Base-by-base conservation (phyloP, 2,888 invertebrate genomes). In the Caenorhabditis sp. region DNA sequence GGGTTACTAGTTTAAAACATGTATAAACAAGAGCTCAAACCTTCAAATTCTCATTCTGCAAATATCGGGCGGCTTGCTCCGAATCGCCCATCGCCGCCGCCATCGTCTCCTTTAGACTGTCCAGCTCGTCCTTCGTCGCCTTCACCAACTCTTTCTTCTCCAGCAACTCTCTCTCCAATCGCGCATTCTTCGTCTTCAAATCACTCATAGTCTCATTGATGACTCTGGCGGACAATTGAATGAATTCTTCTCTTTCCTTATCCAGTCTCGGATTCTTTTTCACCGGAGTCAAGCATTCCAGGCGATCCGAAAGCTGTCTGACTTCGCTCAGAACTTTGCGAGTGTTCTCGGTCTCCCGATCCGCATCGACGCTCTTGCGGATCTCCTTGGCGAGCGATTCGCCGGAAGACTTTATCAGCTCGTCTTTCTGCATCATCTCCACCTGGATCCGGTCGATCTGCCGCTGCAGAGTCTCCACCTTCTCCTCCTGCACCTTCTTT, bases 51-150 rank as follows among this genome's bases (percentile, higher is more conserved):
- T 83, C 81, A 15, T 78, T 72, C 11, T 70, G 56, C 27, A 81
- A 48, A 48, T 70, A 78, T 15, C 56, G 71, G 37, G 56, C 65
- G 6, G 79, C 63, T 30, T 61, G 43, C 11, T 80, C 77, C 27
- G 70, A 53, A 35, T 66, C 63, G 9, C 80, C 80, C 52, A 72
- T 70, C 15, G 58, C 26, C 8, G 27, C 68, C 4, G 41, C 32
- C 59, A 82, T 55, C 27, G 55, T 95, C 56, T 92, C 91, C 74
- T 93, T 92, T 76, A 96, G 91, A 77, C 92, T 92, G 73, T 91
- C 91, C 30, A 78, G 32, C 56, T 82, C 82, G 20, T 58, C 62
- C 13, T 63, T 48, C 22, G 45, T 50, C 8, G 11, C 9, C 15
- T 43, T 48, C 15, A 63, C 17, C 11, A 55, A 2, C 46, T 75